phyloP scores from a whole-genome alignment of 2,113 vertebrate species.

The Hucho hucho region DNA sequence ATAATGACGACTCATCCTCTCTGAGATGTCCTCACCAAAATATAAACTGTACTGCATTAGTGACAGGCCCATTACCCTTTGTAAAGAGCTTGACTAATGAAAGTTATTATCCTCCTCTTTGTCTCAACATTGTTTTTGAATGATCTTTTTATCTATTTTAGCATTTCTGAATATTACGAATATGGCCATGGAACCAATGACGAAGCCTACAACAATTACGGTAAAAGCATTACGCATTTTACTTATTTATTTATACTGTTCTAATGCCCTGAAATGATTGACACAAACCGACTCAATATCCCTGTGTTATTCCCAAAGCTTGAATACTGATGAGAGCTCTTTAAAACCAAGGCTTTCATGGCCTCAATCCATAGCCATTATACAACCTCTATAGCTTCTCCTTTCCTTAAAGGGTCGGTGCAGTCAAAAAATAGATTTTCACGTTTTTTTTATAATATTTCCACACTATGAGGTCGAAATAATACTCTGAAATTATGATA shows the following conservation, averaged over 20 bases:
- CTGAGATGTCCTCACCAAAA: neutral
- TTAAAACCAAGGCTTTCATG: neutral
- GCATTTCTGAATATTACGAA: conserved; percentile 94
- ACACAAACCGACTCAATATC: too few species aligned
- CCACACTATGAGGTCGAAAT: too few species aligned
- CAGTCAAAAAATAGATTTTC: too few species aligned
- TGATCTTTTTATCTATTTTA: conserved; percentile 73
- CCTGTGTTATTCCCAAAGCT: too few species aligned
- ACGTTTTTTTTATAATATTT: too few species aligned
- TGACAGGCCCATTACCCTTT: neutral
- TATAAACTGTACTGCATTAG: neutral
- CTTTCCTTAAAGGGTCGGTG: neutral
- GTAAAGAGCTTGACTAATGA: neutral
- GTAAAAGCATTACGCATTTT: conserved; percentile 76
- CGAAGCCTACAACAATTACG: conserved; percentile 92
- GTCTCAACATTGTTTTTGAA: neutral
- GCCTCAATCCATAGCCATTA: neutral
- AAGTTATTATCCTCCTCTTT: conserved; percentile 19
- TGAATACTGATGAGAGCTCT: neutral
- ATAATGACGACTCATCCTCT: neutral
- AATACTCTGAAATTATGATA: too few species aligned
- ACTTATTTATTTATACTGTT: neutral
- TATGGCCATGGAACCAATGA: conserved; percentile 88
- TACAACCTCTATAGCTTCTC: neutral
- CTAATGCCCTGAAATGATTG: neutral